These are phyloP conservation scores for Litocranius walleri DNA, from an alignment of 2,113 vertebrate genomes.

Conservation along the genomic window DNA sequence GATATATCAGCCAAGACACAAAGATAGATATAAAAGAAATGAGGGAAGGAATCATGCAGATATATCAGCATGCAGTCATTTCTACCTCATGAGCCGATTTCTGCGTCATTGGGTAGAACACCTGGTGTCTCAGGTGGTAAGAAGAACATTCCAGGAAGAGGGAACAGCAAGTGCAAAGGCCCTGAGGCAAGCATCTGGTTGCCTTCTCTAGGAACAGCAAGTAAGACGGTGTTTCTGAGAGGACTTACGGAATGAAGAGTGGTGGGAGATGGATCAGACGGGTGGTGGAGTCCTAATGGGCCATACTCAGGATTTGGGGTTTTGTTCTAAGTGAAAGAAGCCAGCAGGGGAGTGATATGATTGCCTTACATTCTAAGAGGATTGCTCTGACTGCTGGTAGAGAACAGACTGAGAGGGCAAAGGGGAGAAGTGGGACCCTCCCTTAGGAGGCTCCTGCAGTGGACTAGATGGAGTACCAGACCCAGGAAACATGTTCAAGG, in stretches of 20 bases:
- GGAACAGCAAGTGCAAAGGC: not conserved
- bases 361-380: not conserved
- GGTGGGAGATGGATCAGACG: not conserved
- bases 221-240: not conserved
- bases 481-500: not conserved
- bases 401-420: not conserved
- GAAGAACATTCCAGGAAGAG: not conserved
- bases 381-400: not conserved
- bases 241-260: not conserved
- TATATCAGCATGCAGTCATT: not conserved
- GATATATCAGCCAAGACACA: not conserved
- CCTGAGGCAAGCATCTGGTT: not conserved
- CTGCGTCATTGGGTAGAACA: not conserved
- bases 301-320: not conserved
- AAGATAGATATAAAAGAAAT: not conserved
- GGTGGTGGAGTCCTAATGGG: fast-evolving
- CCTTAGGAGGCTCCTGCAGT: not conserved
- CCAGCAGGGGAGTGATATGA: not conserved
- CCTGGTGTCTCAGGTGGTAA: not conserved
- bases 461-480: too few relatives aligned
- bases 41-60: not conserved
- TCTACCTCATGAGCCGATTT: not conserved
- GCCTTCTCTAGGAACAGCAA: not conserved
- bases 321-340: not conserved
- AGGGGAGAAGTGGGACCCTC: not conserved